Percentiles rank a stretch among this genome's conserved stretches.
Evolutionary conservation across 2,888 invertebrate species (phyloP).

Genomic region (Syritta pipiens): DNA sequence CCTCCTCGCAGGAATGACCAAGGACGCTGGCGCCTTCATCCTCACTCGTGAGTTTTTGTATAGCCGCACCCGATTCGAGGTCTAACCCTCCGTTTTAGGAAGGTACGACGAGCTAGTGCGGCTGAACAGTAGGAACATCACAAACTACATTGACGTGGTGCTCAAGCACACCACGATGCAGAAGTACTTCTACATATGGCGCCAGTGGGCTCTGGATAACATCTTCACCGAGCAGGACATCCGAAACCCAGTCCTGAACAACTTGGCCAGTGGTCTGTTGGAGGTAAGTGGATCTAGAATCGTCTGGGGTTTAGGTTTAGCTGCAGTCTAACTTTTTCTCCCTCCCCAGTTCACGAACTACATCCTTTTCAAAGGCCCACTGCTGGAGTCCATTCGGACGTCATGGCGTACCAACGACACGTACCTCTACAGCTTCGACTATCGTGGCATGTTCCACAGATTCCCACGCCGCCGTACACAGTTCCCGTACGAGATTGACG

Average conservation of each 20-base stretch:
- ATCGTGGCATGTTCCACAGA: conserved; percentile 78
- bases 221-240: conserved; percentile 73
- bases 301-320: background rate
- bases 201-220: conserved; percentile 74
- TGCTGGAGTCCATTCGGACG: conserved; percentile 74
- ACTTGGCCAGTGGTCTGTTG: conserved; percentile 73
- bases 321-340: no score
- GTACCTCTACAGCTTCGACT: conserved; percentile 80
- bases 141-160: conserved; percentile 75
- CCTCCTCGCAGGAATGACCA: conserved; percentile 79
- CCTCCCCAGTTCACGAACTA: conserved; percentile 73
- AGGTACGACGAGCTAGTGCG: conserved; percentile 74
- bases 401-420: conserved; percentile 74
- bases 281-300: conserved; percentile 69
- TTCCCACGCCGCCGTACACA: conserved; percentile 76
- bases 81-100: conserved; percentile 72
- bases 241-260: conserved; percentile 61
- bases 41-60: conserved; percentile 76
- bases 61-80: background rate
- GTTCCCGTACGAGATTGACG: conserved; percentile 80
- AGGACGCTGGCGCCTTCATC: conserved; percentile 80
- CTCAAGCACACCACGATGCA: conserved; percentile 74
- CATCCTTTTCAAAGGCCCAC: conserved; percentile 76
- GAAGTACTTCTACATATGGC: conserved; percentile 73
- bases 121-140: conserved; percentile 72